Conservation (phyloP, 2,113 vertebrate genomes). For the Ia io region DNA sequence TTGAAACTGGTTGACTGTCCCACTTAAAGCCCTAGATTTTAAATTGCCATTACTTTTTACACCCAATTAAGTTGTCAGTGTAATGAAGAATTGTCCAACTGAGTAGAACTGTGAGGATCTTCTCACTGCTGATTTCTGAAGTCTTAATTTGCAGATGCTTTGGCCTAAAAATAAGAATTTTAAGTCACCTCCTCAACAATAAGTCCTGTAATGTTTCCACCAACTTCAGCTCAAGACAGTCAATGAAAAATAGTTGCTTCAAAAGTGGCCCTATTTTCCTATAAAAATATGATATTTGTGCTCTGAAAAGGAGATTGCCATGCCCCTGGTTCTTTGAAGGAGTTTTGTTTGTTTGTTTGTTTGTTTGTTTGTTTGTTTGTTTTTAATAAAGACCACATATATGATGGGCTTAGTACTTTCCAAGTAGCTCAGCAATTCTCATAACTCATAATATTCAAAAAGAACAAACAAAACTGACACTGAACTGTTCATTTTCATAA, state of each 20-base stretch:
- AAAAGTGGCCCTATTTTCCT: not conserved
- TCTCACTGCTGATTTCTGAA: slow-evolving; percentile 36
- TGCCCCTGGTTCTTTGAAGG: not conserved
- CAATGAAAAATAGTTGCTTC: not conserved
- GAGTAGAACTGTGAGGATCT: slow-evolving; percentile 51
- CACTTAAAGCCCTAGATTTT: slow-evolving; percentile 64
- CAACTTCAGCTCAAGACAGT: not conserved
- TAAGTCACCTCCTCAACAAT: slow-evolving; percentile 42
- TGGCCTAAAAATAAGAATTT: slow-evolving; percentile 59
- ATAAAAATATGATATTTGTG: not conserved
- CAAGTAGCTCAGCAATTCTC: not conserved
- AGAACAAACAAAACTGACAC: not conserved
- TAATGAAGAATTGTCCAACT: slow-evolving; percentile 62
- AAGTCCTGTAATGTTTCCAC: not conserved
- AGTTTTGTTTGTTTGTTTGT: not conserved
- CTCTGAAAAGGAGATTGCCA: not conserved
- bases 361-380: not conserved
- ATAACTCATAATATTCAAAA: not conserved
- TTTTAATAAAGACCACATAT: not conserved
- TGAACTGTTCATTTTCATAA: not conserved
- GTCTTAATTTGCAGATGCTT: slow-evolving; percentile 42
- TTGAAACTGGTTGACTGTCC: slow-evolving; percentile 53
- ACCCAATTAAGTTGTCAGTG: slow-evolving; percentile 66
- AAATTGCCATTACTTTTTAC: slow-evolving; percentile 67
- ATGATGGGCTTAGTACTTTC: not conserved